Base-by-base conservation (phyloP, 2,113 vertebrate genomes). In the Salvelinus fontinalis region DNA sequence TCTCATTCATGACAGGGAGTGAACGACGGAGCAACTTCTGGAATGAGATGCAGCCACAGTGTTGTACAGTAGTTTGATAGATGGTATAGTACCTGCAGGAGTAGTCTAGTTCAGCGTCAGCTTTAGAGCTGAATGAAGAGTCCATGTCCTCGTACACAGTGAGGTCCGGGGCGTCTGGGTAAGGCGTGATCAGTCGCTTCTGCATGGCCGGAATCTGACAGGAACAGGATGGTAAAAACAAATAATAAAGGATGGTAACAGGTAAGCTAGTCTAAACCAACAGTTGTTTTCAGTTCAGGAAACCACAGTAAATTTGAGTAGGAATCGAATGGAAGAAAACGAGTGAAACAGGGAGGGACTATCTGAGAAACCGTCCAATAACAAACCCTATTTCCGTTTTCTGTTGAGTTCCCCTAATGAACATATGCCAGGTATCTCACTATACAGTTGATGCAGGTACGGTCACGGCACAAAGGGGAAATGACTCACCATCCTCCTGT, bases 191-290 rank as follows among this genome's bases (percentile, higher is more conserved):
- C 44, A 97, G 68, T 77, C 97, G 94, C 80, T 92, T 96, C 76
- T 96, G 93, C 97, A 99, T 99, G 74, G 97, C 96, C 51, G 97
- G 96, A 89, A 99, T 96, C 97, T 99, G 85, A 79, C 68, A 27
- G 77, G 57, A 54, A 70, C 34, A 20, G 54, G 22, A 4, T 9
- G 3, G 24, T 26, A n/a, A 65, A 67, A 34, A 76, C n/a, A n/a
- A 69, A 66, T 24, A 26, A 24, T 3, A 27, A 51, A 14, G 54
- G 24, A 4, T 9, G 29, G n/a, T 14, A 68, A 13, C n/a, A 8
- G 24, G 67, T 26, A 5, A 67, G 27, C 5, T 3, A 18, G 16
- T 22, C 2, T 26, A 22, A 54, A 54, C 51, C 51, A 2, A 44
- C 2, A 9, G 39, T 44, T 2, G 11, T 44, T 2, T 44, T 44